These are phyloP conservation scores for Autographa pulchrina DNA, from an alignment of 2,888 invertebrate genomes.

Conservation along the genomic window DNA sequence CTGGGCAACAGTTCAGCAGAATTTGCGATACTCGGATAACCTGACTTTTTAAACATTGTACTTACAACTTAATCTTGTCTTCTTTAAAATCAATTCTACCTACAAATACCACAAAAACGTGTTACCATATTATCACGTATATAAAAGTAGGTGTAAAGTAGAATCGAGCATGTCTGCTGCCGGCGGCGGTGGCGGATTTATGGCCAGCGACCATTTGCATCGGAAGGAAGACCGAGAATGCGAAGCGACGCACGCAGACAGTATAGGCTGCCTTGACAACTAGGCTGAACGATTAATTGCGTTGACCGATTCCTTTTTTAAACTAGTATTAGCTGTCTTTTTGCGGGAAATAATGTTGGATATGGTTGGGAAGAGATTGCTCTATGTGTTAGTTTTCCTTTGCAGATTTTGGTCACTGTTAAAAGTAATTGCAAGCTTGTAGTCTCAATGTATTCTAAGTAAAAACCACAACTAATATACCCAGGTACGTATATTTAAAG, in stretches of 20 bases:
- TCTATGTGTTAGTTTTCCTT: too few relatives aligned
- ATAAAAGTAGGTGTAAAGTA: conserved; percentile 53
- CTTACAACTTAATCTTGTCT: background rate
- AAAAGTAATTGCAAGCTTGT: background rate
- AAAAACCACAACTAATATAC: background rate
- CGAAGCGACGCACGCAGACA: conserved; percentile 55
- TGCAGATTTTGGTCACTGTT: background rate
- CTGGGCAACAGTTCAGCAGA: too few relatives aligned
- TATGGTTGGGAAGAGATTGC: background rate
- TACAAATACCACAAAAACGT: conserved; percentile 15
- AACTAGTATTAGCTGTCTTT: conserved; percentile 8
- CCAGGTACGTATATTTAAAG: background rate
- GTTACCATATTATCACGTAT: conserved; percentile 36
- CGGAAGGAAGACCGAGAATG: conserved; percentile 62
- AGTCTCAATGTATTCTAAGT: too few relatives aligned
- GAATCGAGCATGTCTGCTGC: conserved; percentile 58
- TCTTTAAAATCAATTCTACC: conserved; percentile 2
- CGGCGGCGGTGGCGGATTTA: conserved; percentile 56
- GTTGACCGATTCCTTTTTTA: conserved; percentile 12
- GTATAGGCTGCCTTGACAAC: conserved; percentile 38
- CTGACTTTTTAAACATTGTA: background rate
- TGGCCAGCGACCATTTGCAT: conserved; percentile 60
- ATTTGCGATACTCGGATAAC: background rate
- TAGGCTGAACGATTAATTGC: conserved; percentile 47
- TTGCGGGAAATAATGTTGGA: background rate